phyloP scores from a whole-genome alignment of 2,797 vertebrate species.

The Anguilla megastoma region DNA sequence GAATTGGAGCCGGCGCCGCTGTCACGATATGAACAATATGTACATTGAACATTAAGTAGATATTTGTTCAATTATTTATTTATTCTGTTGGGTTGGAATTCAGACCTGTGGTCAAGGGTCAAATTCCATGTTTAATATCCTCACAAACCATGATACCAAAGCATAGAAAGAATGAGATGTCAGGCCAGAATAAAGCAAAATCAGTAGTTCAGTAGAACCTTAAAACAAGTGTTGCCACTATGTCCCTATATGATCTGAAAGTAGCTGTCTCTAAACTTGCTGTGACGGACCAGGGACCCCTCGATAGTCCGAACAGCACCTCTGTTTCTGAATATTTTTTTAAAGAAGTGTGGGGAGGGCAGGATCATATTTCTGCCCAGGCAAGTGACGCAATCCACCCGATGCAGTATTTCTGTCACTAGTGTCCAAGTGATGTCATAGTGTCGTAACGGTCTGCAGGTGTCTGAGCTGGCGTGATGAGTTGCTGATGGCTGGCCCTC shows the following conservation, averaged over 20 bases:
- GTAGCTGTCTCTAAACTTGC: background rate
- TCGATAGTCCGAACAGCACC: background rate
- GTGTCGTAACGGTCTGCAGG: slow-evolving; percentile 37
- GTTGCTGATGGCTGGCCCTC: slow-evolving; percentile 52
- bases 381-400: slow-evolving; percentile 51
- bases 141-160: background rate
- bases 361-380: slow-evolving; percentile 33
- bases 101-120: background rate
- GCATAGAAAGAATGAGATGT: background rate
- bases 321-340: background rate
- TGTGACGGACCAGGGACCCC: background rate
- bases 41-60: background rate
- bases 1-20: no score
- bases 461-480: slow-evolving; percentile 55
- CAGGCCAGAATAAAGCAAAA: background rate
- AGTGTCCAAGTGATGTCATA: slow-evolving; percentile 61
- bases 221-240: background rate
- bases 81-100: background rate
- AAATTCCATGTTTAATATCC: background rate
- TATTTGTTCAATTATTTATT: background rate
- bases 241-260: no score
- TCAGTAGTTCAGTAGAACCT: background rate
- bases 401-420: slow-evolving; percentile 50
- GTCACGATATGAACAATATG: background rate
- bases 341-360: background rate